These are phyloP conservation scores for Conus ventricosus DNA, from an alignment of 1,140 invertebrate genomes.

Conservation along the genomic window DNA sequence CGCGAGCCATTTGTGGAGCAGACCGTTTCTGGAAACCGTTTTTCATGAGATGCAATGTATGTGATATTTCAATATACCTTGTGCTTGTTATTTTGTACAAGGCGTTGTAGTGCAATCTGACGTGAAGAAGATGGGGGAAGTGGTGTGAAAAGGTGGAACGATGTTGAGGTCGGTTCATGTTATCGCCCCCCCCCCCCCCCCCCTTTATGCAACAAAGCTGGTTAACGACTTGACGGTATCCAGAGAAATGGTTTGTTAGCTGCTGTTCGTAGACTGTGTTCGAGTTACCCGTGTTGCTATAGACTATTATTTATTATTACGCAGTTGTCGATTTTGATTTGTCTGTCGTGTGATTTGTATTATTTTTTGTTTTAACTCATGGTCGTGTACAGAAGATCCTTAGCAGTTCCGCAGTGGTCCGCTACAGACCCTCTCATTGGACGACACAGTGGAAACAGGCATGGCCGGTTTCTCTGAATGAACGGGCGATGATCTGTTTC, in stretches of 20 bases:
- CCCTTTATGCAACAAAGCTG: not conserved
- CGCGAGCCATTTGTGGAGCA: constrained; percentile 13
- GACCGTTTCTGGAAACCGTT: constrained; percentile 29
- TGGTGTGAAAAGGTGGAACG: not conserved
- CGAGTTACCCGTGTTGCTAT: constrained; percentile 27
- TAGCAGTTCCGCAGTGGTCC: constrained; percentile 32
- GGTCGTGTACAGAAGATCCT: constrained; percentile 27
- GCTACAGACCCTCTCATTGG: constrained; percentile 33
- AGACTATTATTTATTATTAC: constrained; percentile 30
- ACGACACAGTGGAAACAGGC: constrained; percentile 31
- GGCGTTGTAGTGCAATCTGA: constrained; percentile 30
- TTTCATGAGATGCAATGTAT: constrained; percentile 34
- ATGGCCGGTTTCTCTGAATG: not conserved
- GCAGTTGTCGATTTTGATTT: not conserved
- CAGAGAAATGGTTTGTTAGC: not conserved
- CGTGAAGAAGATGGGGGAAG: not conserved
- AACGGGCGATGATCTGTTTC: constrained; percentile 10
- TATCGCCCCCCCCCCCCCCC: not conserved
- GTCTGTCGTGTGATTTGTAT: constrained; percentile 28
- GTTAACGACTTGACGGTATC: constrained; percentile 24
- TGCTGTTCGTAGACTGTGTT: constrained; percentile 8
- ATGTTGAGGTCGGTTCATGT: not conserved
- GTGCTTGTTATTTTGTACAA: constrained; percentile 21
- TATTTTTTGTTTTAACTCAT: not conserved
- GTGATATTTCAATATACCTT: constrained; percentile 21